A percentile compares a stretch with the other conserved stretches of the same genome.
Conservation (phyloP, 1,140 invertebrate genomes). For the Drosophila cardini region DNA sequence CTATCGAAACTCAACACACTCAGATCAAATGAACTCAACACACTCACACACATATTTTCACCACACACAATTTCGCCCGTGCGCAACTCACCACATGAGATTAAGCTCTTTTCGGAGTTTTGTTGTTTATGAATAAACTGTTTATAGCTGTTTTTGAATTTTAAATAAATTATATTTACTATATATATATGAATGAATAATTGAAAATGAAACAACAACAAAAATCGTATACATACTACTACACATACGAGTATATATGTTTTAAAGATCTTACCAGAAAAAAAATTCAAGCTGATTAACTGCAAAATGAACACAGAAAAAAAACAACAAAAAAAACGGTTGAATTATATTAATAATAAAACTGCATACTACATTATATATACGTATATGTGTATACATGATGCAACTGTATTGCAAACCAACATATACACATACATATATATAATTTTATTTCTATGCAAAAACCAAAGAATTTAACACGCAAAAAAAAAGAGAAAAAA, state of each 20-base stretch:
- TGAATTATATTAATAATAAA: conserved; percentile 71
- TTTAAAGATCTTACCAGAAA: conserved; percentile 74
- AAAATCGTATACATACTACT: conserved; percentile 55
- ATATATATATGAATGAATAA: conserved; percentile 66
- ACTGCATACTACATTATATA: conserved; percentile 63
- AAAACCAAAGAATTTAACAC: conserved; percentile 56
- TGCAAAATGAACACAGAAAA: conserved; percentile 36
- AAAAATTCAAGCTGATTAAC: conserved; percentile 46
- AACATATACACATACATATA: conserved; percentile 37
- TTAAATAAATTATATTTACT: conserved; percentile 82
- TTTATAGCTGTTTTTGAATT: conserved; percentile 82
- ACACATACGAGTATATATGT: conserved; percentile 60
- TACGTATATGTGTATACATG: conserved; percentile 51
- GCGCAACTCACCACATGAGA: conserved; percentile 55
- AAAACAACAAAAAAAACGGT: conserved; percentile 52
- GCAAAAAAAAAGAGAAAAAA: conserved; percentile 2
- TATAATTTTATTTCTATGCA: conserved; percentile 71
- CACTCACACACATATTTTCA: conserved; percentile 32
- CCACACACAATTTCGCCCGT: conserved; percentile 6
- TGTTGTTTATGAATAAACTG: conserved; percentile 70
- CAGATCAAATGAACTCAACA: conserved; percentile 26
- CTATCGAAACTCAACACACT: conserved; percentile 5
- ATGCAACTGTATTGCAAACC: conserved; percentile 70
- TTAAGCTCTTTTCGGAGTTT: conserved; percentile 76
- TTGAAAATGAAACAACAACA: conserved; percentile 40